Conservation (phyloP, 1,140 invertebrate species). For the Metaphire vulgaris region DNA sequence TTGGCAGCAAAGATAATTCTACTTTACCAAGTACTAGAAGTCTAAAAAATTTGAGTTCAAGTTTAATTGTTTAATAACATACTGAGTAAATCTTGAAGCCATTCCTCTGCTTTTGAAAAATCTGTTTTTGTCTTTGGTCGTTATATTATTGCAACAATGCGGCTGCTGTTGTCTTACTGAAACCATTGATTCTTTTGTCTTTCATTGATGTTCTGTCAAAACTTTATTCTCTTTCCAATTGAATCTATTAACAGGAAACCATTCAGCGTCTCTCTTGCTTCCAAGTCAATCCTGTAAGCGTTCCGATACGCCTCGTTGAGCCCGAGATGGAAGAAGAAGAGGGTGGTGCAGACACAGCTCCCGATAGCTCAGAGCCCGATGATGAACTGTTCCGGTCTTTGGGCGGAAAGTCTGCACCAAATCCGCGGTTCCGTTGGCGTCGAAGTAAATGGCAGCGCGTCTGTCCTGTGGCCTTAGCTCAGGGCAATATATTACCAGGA, state of each 20-base stretch:
- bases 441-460: conserved; percentile 44
- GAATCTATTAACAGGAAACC: conserved; percentile 41
- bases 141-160: no score
- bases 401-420: conserved; percentile 44
- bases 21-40: no score
- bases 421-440: conserved; percentile 48
- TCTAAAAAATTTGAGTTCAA: no score
- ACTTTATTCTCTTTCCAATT: no score
- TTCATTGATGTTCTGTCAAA: no score
- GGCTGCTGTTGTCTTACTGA: no score
- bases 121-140: no score
- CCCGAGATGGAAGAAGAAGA: conserved; percentile 36
- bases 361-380: conserved; percentile 49
- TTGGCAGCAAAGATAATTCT: no score
- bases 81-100: no score
- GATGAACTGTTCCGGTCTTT: conserved; percentile 45
- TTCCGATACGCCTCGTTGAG: conserved; percentile 43
- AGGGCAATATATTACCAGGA: conserved; percentile 47
- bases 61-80: no score
- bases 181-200: no score
- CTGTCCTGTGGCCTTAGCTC: conserved; percentile 50
- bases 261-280: conserved; percentile 44
- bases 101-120: no score
- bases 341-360: conserved; percentile 43
- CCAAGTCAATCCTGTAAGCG: conserved; percentile 45